Evolutionary conservation across 2,113 vertebrate genomes (phyloP), one percentile per base, ranked within the genome.

Genomic region (Kobus ellipsiprymnus): DNA sequence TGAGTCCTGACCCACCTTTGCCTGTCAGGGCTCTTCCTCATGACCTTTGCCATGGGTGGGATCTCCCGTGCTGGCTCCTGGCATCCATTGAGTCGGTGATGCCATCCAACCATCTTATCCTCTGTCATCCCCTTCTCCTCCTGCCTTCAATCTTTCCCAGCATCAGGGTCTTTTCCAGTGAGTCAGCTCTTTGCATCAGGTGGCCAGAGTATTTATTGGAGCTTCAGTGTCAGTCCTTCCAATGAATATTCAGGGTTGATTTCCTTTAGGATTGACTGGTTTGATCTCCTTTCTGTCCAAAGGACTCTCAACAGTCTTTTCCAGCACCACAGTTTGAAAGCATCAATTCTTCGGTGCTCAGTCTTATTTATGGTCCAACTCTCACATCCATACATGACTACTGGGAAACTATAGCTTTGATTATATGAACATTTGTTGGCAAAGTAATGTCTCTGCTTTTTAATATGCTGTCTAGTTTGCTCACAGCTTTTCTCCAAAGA

Each of bases 161-260:
- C 23, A n/a, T 67, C 30, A 67, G 33, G 2, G 8, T 67, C 33
- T 67, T 67, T 67, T 19, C 33, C 33, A 67, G 17, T 36, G 64
- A 67, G 64, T n/a, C 0, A 0, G 64, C 7, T n/a, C 15, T 67
- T 67, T n/a, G 33, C 16, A 67, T 67, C 33, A 67, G 33, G 64
- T 36, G 33, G 2, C 7, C 64, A 36, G 19, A 19, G 33, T 67
- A 19, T 23, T 13, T 74, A 40, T 40, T 40, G 36, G 36, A 40
- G 67, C 19, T 40, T 74, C 36, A 74, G 10, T 23, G 19, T 74
- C 67, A 74, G n/a, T 40, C 5, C 67, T 74, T 74, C 67, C 67
- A 36, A 40, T 40, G 67, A 40, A 40, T 40, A 40, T 25, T 74
- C 67, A 74, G 10, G 36, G 23, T 40, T 74, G 10, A 40, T 74